Base-by-base conservation (phyloP, 2,888 invertebrate genomes). In the Perithous albicinctus region DNA sequence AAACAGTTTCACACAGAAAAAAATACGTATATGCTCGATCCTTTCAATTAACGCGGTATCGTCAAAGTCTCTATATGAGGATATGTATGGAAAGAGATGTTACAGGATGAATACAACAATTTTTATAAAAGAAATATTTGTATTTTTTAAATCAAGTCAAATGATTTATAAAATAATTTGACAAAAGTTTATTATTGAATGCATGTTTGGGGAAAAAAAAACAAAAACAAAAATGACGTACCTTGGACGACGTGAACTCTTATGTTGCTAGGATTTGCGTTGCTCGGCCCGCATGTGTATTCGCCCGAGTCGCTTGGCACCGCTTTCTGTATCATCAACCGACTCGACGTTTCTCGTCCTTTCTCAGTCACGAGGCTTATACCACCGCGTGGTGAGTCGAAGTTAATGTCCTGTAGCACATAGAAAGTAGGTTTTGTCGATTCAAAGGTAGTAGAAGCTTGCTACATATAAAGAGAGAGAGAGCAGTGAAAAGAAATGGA, bases 241-340 rank as follows among this genome's bases (percentile, higher is more conserved):
- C 97, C 97, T 91, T 97, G 97, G 77, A 97, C 94, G 70, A 97
- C 97, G 92, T 97, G 97, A 76, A 97, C 97, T 84, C 96, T 95
- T 66, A 97, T 96, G 59, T 96, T 96, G 59, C 96, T 96, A 0
- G 97, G 96, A 89, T 97, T 96, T 66, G 93, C 93, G 88, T 93
- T 94, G 86, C 93, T 93, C 46, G 94, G 94, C 78, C 90, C 90
- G 86, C 94, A 94, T 23, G 93, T 93, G 87, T 94, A 94, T 72
- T 92, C 90, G 7, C 94, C 93, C 18, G 93, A 93, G 86, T 93
- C 93, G 75, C 89, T 88, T 26, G 91, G 88, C 29, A 92, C 91
- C 41, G 93, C 93, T 85, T 93, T 93, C 86, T 93, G 93, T 82
- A 93, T 93, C 88, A 93, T 93, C 86, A 94, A 88, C 80, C 93